phyloP scores from a whole-genome alignment of 2,113 vertebrate genomes.

The Axis porcinus region DNA sequence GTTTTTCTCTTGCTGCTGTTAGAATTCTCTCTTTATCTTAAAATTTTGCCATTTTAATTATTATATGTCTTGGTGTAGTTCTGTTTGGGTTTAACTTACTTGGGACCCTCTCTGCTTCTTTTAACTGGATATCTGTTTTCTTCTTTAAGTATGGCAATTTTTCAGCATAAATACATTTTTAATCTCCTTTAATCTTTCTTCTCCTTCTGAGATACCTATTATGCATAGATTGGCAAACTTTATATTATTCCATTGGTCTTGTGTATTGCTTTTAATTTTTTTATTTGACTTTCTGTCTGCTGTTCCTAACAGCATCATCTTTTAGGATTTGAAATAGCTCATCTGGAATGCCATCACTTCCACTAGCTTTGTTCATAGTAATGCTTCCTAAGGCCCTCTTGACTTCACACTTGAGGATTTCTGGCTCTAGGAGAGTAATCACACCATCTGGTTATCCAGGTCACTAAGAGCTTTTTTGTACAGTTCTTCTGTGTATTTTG shows the following conservation, averaged over 20 bases:
- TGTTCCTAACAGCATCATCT: not conserved
- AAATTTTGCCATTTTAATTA: not conserved
- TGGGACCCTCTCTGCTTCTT: not conserved
- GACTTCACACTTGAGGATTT: not conserved
- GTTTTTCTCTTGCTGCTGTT: not conserved
- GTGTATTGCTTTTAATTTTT: not conserved
- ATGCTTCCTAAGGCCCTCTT: not conserved
- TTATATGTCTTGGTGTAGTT: not conserved
- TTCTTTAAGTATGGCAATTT: not conserved
- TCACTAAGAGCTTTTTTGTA: not conserved
- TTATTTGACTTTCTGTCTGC: not conserved
- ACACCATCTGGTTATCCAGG: not conserved
- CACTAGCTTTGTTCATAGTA: not conserved
- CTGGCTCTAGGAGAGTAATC: not conserved
- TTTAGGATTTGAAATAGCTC: not conserved
- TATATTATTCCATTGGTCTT: not conserved
- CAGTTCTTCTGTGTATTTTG: not conserved
- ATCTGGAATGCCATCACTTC: not conserved
- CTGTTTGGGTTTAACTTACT: not conserved
- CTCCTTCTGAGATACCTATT: not conserved
- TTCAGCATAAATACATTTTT: not conserved
- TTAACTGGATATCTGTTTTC: not conserved
- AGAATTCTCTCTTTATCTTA: not conserved
- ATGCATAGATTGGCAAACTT: not conserved
- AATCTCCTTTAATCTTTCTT: not conserved